Percentiles rank a stretch among this genome's conserved stretches.
Evolutionary conservation across 2,113 vertebrate species (phyloP).

Genomic region (Machaerirhynchus nigripectus): DNA sequence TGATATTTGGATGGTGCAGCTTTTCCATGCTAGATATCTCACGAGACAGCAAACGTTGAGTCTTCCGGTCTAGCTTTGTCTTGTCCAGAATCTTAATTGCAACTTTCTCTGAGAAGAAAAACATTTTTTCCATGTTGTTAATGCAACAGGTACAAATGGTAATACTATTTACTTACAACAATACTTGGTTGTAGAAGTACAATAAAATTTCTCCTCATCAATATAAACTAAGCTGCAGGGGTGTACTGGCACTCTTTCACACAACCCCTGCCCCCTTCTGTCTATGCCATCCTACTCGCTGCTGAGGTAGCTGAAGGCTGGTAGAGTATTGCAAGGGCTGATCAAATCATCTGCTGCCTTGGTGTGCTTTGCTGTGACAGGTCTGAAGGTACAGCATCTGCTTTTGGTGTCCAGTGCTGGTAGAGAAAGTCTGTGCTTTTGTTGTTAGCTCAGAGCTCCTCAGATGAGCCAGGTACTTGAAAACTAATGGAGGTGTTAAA

Average conservation of each 20-base stretch:
- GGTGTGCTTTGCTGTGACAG: not conserved
- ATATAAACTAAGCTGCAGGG: not conserved
- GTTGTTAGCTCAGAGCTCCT: not conserved
- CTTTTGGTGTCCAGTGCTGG: not conserved
- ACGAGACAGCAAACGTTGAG: slow-evolving; percentile 88
- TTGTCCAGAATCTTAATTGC: slow-evolving; percentile 98
- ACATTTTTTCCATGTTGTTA: not conserved
- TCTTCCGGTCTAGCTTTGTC: slow-evolving; percentile 94
- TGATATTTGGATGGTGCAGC: slow-evolving; percentile 94
- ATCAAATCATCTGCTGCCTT: not conserved
- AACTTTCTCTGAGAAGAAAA: slow-evolving; percentile 86
- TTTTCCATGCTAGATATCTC: slow-evolving; percentile 99
- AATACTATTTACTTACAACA: not conserved
- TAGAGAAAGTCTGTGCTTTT: not conserved
- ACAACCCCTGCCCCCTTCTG: not conserved
- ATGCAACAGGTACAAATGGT: not conserved
- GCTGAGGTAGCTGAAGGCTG: not conserved
- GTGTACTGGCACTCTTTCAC: not conserved
- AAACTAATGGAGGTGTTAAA: not conserved
- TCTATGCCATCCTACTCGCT: fast-evolving
- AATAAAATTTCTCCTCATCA: slow-evolving; percentile 37
- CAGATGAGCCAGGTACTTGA: not conserved
- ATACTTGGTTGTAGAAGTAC: not conserved
- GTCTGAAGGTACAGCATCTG: not conserved
- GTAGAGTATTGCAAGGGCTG: not conserved